phyloP scores from a whole-genome alignment of 2,888 invertebrate genomes.

The Camptogramma bilineatum region DNA sequence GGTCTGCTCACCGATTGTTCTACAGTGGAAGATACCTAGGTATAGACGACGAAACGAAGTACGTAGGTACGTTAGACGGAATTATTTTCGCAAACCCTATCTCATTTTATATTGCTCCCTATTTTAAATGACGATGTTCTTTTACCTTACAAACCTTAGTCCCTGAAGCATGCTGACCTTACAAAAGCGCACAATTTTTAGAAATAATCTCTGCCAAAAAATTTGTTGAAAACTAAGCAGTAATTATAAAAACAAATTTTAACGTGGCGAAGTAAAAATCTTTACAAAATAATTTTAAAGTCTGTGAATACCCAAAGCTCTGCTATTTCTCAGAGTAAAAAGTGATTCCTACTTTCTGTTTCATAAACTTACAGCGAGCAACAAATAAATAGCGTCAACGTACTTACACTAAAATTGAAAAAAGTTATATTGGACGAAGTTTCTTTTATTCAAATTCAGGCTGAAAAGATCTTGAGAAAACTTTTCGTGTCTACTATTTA shows the following conservation, averaged over 20 bases:
- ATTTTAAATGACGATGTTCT: too few relatives aligned
- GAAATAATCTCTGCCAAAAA: too few relatives aligned
- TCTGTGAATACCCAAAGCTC: not conserved
- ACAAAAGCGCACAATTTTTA: too few relatives aligned
- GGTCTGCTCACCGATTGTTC: conserved; percentile 7
- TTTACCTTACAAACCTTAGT: too few relatives aligned
- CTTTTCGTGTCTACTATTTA: conserved; percentile 36
- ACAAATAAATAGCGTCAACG: conserved; percentile 44
- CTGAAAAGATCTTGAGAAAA: conserved; percentile 41
- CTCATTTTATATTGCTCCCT: too few relatives aligned
- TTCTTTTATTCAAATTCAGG: conserved; percentile 46
- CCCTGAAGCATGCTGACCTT: too few relatives aligned
- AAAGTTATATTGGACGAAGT: conserved; percentile 48
- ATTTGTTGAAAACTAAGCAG: too few relatives aligned
- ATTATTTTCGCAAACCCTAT: too few relatives aligned
- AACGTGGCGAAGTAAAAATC: not conserved
- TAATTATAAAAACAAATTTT: not conserved
- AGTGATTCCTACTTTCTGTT: conserved; percentile 47
- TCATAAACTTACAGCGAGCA: conserved; percentile 41
- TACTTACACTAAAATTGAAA: conserved; percentile 47
- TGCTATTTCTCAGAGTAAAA: conserved; percentile 45
- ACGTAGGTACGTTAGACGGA: too few relatives aligned
- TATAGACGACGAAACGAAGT: not conserved
- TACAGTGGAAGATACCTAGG: conserved; percentile 1
- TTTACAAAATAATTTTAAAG: not conserved